Conservation (phyloP, 2,888 invertebrate species). For the Tholera decimalis region DNA sequence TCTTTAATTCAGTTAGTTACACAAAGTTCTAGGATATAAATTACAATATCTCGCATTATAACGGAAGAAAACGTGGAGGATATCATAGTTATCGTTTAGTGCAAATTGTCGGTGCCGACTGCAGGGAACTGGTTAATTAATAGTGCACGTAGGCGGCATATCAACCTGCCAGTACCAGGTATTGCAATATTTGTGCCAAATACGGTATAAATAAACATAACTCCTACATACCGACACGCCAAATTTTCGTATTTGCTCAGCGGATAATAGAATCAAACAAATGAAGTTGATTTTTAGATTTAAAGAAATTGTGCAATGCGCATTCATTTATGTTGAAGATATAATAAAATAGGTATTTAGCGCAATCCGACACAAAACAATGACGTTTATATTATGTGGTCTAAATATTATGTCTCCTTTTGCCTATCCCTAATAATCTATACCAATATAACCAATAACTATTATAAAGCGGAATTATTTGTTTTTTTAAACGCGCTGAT, state of each 20-base stretch:
- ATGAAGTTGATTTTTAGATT: slow-evolving; percentile 22
- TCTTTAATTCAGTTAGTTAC: not conserved
- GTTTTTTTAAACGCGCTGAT: too few species aligned
- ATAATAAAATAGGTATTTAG: too few species aligned
- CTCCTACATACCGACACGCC: slow-evolving; percentile 47
- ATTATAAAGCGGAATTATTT: too few species aligned
- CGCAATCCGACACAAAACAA: too few species aligned
- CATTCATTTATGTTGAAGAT: slow-evolving; percentile 5
- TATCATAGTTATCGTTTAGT: slow-evolving; percentile 36
- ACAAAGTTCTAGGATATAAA: slow-evolving; percentile 24
- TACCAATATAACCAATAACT: too few species aligned
- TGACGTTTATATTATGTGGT: too few species aligned
- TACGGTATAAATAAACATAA: slow-evolving; percentile 61
- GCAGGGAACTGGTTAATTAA: slow-evolving; percentile 58
- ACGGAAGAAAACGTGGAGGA: slow-evolving; percentile 19
- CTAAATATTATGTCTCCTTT: too few species aligned
- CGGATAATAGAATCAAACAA: slow-evolving; percentile 31
- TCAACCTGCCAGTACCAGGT: slow-evolving; percentile 57
- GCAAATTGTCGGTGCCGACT: slow-evolving; percentile 39
- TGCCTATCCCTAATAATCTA: too few species aligned
- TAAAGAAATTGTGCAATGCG: slow-evolving; percentile 18
- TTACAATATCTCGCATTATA: slow-evolving; percentile 10
- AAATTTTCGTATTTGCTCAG: slow-evolving; percentile 41
- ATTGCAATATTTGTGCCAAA: slow-evolving; percentile 61
- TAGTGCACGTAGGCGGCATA: slow-evolving; percentile 55